Base-by-base conservation (phyloP, 2,113 vertebrate species). In the Uria lomvia region DNA sequence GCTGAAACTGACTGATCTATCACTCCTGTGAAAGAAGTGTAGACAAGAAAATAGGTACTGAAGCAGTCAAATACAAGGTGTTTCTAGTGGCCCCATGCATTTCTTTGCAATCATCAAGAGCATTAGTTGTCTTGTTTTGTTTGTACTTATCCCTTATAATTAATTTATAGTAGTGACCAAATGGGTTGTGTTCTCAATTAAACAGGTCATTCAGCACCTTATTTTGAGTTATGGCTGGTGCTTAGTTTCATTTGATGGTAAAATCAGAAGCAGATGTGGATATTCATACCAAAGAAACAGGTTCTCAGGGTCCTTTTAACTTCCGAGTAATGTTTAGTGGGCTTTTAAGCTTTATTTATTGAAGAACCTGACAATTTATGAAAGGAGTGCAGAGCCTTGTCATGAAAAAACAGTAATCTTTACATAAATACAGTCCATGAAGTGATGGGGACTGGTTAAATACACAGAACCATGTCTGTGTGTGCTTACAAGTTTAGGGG, bases 31-130 rank as follows among this genome's bases (percentile, higher is more conserved):
- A 95, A 91, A 47, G 72, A 79, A 89, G 40, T 11, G 15, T 83
- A 73, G 86, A 58, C 67, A 95, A 83, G 75, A 90, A 90, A 95
- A 92, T 21, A 79, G 52, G 50, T 94, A 77, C 87, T 78, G 73
- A 72, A 88, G 65, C 17, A 1, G 26, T 73, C 27, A 52, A 86
- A 81, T 19, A 74, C 3, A 7, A 90, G 55, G 38, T 89, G 32
- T 67, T 85, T 77, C 52, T 73, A 65, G 49, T 79, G 67, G 26
- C 11, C 20, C 2, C 2, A 1, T 36, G 5, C 52, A 30, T 76
- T 91, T 85, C 20, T 91, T 21, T 53, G 68, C 42, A 68, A 4
- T 90, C 12, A 63, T 67, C 11, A 67, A 67, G 5, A 91, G 5
- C 12, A 19, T 15, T 67, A 47, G 40, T 79, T 74, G 23, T 26